A percentile compares a stretch with the other conserved stretches of the same genome.
phyloP scores from a whole-genome alignment of 2,888 invertebrate genomes.

The Nomada goodeniana region DNA sequence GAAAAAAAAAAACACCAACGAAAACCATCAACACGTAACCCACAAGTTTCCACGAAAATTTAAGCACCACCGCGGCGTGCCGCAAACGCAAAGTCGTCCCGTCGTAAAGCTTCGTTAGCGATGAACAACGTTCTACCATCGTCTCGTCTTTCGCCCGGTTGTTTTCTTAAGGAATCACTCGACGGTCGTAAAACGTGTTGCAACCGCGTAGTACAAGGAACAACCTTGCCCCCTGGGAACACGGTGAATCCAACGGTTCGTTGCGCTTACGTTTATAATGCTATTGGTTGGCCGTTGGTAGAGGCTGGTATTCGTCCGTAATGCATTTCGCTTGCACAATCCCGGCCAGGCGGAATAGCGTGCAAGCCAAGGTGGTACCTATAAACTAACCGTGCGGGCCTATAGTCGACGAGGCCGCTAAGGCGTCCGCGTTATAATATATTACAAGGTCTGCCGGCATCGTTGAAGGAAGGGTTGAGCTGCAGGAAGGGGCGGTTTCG shows the following conservation, averaged over 20 bases:
- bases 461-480: slow-evolving; percentile 45
- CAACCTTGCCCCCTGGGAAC: background rate
- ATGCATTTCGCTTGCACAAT: slow-evolving; percentile 76
- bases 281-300: slow-evolving; percentile 53
- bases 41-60: too few species aligned
- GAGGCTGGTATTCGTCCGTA: slow-evolving; percentile 65
- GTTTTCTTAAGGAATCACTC: background rate
- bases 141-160: background rate
- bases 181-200: background rate
- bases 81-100: too few species aligned
- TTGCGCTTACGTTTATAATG: slow-evolving; percentile 55
- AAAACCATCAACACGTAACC: too few species aligned
- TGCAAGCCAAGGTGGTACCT: slow-evolving; percentile 74
- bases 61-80: too few species aligned
- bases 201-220: background rate
- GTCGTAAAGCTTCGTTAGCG: background rate
- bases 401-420: slow-evolving; percentile 56
- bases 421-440: slow-evolving; percentile 73
- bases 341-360: slow-evolving; percentile 69
- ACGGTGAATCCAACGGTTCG: slow-evolving; percentile 40
- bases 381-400: slow-evolving; percentile 76
- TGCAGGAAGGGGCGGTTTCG: slow-evolving; percentile 61
- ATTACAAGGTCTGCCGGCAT: slow-evolving; percentile 60
- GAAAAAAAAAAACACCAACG: too few species aligned
- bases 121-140: background rate